Conservation (phyloP, 2,797 vertebrate species). For the Enteromius mattozi region DNA sequence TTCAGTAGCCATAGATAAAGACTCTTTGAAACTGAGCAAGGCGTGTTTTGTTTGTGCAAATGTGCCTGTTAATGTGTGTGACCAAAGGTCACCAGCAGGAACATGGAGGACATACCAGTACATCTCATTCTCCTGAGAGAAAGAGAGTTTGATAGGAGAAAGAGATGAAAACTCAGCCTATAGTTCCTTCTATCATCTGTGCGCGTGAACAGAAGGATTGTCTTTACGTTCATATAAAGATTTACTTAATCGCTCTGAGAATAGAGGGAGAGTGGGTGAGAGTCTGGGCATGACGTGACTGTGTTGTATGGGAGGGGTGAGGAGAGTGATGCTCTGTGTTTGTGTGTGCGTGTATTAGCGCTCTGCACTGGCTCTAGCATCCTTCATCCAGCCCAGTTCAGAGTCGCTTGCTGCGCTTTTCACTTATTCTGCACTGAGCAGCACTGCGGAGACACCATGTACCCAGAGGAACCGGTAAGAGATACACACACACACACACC, state of each 20-base stretch:
- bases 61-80: slow-evolving; percentile 16
- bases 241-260: slow-evolving; percentile 45
- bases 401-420: not conserved
- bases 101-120: not conserved
- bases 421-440: slow-evolving; percentile 40
- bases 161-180: not conserved
- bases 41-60: slow-evolving; percentile 36
- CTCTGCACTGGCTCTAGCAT: slow-evolving; percentile 24
- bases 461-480: slow-evolving; percentile 58
- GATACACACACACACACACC: not conserved
- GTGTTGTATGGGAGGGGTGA: slow-evolving; percentile 32
- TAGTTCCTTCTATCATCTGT: not conserved
- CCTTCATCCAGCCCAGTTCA: slow-evolving; percentile 35
- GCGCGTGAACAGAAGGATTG: not conserved
- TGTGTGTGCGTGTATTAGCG: slow-evolving; percentile 8
- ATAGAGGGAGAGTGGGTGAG: slow-evolving; percentile 11
- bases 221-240: slow-evolving; percentile 32
- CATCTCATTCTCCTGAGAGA: not conserved
- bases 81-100: slow-evolving; percentile 39
- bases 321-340: slow-evolving; percentile 10
- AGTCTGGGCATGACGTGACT: slow-evolving; percentile 5
- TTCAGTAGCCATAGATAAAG: not conserved
- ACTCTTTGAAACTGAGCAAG: slow-evolving; percentile 23
- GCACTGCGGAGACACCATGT: slow-evolving; percentile 53
- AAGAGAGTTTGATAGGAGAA: not conserved